phyloP scores from a whole-genome alignment of 2,113 vertebrate species.

The Mobula birostris region DNA sequence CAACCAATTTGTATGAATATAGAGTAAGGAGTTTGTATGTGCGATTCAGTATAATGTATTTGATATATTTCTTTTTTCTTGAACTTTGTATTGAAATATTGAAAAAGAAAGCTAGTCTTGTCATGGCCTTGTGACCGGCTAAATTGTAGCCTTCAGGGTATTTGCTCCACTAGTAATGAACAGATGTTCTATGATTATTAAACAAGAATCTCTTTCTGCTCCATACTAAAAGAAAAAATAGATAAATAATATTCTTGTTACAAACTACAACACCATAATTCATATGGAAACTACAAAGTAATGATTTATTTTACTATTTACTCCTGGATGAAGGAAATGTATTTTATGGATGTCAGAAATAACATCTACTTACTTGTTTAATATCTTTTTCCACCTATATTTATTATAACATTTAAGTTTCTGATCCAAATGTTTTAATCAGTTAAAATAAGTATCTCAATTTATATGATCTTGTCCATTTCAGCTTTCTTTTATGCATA shows the following conservation, averaged over 20 bases:
- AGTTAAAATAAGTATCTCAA: neutral
- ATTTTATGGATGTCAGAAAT: neutral
- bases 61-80: no score
- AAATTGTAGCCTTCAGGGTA: neutral
- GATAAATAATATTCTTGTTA: neutral
- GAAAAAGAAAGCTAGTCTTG: neutral
- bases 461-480: neutral
- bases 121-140: neutral
- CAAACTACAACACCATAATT: neutral
- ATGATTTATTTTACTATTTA: neutral
- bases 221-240: neutral
- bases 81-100: no score
- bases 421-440: neutral
- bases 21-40: no score
- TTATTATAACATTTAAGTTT: neutral
- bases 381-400: neutral
- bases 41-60: no score
- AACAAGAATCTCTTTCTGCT: constrained; percentile 7
- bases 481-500: neutral
- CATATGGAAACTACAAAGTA: neutral
- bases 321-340: neutral
- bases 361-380: neutral
- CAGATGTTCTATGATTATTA: neutral
- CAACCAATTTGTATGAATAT: no score
- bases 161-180: neutral